Evolutionary conservation across 1,140 invertebrate species (phyloP), one percentile per base, ranked within the genome.

Genomic region (Drosophila azteca): DNA sequence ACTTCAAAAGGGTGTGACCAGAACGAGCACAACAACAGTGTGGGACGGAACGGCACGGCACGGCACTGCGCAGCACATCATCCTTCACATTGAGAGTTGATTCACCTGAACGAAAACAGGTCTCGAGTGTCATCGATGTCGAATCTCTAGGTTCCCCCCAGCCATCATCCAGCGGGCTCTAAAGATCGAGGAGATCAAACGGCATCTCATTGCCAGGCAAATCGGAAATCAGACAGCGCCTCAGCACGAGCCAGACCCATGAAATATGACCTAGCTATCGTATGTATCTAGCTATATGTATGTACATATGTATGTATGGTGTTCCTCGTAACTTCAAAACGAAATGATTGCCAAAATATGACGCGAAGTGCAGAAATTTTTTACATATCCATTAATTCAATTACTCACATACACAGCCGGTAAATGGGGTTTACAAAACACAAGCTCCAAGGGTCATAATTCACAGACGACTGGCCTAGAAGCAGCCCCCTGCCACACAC

Each of bases 11-110:
- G 80, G 81, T 85, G 81, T 81, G 82, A 50, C 82, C 64, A 84
- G 77, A 84, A 84, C 51, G 63, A 53, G 29, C 61, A 49, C 53
- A 46, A 22, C 44, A 41, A 53, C 15, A 26, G 24, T 22, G 5
- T 24, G 45, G 6, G 13, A 45, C 29, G 29, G 29, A 2, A 48
- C 29, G 35, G n/a, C 13, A 13, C 39, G 24, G 29, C 53, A 35
- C 46, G 44, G 44, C 52, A 65, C 31, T 31, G 26, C 35, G 57
- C 35, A 17, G 15, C 45, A 54, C 20, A 67, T 50, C 59, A 78
- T 87, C 82, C 82, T 85, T 87, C 75, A 78, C 78, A 85, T 71
- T 82, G 49, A 75, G 50, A 85, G 82, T 78, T 88, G 83, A 87
- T 68, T 82, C 70, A 85, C 82, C 83, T 82, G 54, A 63, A 67